phyloP scores from a whole-genome alignment of 2,797 vertebrate genomes.

The Hypotaenidia philippensis region DNA sequence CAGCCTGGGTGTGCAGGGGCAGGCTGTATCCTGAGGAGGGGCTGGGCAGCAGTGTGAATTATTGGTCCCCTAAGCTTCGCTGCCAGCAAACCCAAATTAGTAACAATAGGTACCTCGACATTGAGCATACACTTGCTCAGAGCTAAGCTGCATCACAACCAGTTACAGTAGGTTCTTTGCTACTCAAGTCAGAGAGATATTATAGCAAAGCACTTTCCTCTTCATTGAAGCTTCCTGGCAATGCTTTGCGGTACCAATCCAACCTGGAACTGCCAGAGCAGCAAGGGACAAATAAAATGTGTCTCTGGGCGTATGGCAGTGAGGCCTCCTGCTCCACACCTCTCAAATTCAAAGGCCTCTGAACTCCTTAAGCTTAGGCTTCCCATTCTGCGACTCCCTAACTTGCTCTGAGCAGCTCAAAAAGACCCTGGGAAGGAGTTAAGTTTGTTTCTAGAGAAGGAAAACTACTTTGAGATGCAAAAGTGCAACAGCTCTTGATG shows the following conservation, averaged over 20 bases:
- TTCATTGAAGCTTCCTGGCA: background rate
- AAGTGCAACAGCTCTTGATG: background rate
- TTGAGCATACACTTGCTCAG: background rate
- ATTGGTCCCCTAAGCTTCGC: background rate
- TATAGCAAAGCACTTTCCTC: background rate
- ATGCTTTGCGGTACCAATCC: background rate
- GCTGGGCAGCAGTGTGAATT: background rate
- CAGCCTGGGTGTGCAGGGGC: background rate
- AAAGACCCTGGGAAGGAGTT: background rate
- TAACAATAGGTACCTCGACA: background rate
- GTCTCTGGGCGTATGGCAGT: background rate
- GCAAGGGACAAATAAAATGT: background rate
- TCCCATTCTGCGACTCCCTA: background rate
- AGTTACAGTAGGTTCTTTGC: background rate
- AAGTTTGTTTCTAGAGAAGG: background rate
- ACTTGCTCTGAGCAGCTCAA: background rate
- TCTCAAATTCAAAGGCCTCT: background rate
- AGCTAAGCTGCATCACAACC: background rate
- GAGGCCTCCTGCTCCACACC: background rate
- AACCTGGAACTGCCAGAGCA: background rate
- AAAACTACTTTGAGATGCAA: background rate
- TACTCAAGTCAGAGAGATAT: background rate
- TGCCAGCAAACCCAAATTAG: background rate
- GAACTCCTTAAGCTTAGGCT: background rate
- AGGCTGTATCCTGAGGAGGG: background rate